Percentiles rank a stretch among this genome's conserved stretches.
phyloP scores from a whole-genome alignment of 1,140 invertebrate genomes.

The Psilanteris sp. region DNA sequence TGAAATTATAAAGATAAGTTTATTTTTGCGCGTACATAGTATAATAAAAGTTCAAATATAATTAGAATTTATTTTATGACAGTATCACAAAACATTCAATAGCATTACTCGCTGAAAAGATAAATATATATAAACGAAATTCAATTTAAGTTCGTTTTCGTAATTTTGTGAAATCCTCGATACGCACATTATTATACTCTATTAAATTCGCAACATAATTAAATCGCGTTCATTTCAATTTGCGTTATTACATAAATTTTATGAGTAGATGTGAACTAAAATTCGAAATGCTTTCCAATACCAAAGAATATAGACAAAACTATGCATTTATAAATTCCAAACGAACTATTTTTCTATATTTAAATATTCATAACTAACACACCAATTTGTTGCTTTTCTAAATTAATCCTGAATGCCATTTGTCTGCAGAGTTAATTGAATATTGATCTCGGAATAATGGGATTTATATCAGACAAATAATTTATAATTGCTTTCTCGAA shows the following conservation, averaged over 20 bases:
- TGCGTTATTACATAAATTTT: constrained; percentile 24
- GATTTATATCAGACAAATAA: constrained; percentile 48
- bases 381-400: constrained; percentile 28
- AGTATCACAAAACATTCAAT: too few relatives aligned
- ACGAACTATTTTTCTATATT: constrained; percentile 19
- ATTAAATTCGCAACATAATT: constrained; percentile 33
- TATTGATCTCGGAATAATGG: constrained; percentile 46
- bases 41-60: too few relatives aligned
- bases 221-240: constrained; percentile 13
- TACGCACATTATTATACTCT: constrained; percentile 35
- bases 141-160: constrained; percentile 39
- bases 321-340: too few relatives aligned
- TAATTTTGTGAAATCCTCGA: constrained; percentile 6
- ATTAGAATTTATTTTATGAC: too few relatives aligned
- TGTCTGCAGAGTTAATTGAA: constrained; percentile 44
- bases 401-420: constrained; percentile 39
- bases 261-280: too few relatives aligned
- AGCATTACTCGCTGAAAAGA: too few relatives aligned
- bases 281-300: too few relatives aligned
- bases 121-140: constrained; percentile 25
- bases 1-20: too few relatives aligned
- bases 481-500: constrained; percentile 36
- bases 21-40: too few relatives aligned
- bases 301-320: too few relatives aligned
- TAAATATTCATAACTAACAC: constrained; percentile 16